These are phyloP conservation scores for Notothenia coriiceps DNA, from an alignment of 2,113 vertebrate genomes.

Conservation along the genomic window DNA sequence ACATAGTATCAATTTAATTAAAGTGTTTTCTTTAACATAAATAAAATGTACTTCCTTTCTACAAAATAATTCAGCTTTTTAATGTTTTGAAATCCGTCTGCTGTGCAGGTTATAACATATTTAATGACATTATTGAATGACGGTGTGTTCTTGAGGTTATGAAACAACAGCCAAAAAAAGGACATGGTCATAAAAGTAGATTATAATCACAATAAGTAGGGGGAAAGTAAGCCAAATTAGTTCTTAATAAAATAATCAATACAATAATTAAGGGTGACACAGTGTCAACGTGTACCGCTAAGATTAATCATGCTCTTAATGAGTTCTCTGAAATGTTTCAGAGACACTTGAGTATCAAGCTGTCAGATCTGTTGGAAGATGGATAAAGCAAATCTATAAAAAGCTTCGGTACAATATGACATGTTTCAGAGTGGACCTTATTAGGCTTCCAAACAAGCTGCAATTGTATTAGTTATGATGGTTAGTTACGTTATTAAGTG, in stretches of 20 bases:
- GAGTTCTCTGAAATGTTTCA: not conserved
- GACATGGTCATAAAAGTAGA: not conserved
- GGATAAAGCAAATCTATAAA: not conserved
- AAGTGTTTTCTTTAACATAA: no score
- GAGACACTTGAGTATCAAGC: not conserved
- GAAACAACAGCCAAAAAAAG: no score
- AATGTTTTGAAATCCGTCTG: no score
- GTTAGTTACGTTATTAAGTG: not conserved
- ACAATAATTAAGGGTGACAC: not conserved
- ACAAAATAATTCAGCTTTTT: no score
- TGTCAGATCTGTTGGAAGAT: not conserved
- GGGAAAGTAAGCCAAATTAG: not conserved
- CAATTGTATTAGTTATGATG: not conserved
- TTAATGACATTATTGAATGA: no score
- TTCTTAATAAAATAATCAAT: not conserved
- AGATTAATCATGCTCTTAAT: conserved; percentile 1
- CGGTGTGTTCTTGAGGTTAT: no score
- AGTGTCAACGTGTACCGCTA: not conserved
- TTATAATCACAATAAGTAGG: not conserved
- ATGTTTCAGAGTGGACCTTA: not conserved
- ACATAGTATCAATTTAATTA: not conserved
- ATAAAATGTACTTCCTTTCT: no score
- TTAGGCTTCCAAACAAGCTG: not conserved
- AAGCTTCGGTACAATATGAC: not conserved
- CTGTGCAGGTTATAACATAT: no score